Conservation (phyloP, 2,888 invertebrate species). For the Argyresthia albistria region DNA sequence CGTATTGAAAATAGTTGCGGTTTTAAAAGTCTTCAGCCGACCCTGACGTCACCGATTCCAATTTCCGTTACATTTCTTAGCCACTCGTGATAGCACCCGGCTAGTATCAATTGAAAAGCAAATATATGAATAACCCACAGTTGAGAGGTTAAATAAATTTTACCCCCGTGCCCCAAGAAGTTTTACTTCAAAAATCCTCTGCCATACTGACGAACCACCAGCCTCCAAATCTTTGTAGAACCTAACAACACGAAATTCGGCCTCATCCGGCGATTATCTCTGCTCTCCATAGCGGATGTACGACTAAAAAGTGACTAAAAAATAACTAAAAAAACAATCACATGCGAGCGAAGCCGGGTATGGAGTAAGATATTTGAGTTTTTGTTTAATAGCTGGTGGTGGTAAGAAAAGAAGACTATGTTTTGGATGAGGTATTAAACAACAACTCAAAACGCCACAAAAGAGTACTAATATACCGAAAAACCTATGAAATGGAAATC, state of each 20-base stretch:
- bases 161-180: no score
- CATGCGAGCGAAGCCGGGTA: background rate
- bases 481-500: no score
- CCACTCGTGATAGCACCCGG: no score
- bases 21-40: no score
- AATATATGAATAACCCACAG: no score
- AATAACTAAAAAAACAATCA: background rate
- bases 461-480: no score
- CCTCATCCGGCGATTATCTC: constrained; percentile 11
- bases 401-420: background rate
- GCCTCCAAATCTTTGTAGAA: background rate
- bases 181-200: background rate
- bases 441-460: no score
- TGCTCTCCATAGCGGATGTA: background rate
- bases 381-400: background rate
- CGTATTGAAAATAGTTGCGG: no score
- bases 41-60: no score
- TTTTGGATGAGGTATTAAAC: background rate
- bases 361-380: background rate
- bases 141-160: no score
- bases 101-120: no score
- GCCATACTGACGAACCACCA: background rate
- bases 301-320: background rate
- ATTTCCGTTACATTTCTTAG: no score
- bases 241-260: constrained; percentile 11